These are phyloP conservation scores for Propithecus perrieri DNA, from an alignment of 2,797 vertebrate genomes.

Conservation along the genomic window DNA sequence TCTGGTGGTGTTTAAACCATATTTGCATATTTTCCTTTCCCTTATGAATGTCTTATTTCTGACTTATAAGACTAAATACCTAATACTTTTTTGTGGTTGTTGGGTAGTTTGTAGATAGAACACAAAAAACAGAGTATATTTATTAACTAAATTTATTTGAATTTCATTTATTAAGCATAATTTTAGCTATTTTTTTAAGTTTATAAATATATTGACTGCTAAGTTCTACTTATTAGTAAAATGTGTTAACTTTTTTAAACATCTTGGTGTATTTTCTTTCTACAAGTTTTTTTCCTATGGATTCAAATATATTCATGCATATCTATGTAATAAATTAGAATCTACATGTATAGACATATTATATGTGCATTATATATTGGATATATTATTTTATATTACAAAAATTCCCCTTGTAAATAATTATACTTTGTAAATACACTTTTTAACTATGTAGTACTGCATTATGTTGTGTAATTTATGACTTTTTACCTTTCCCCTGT, in stretches of 20 bases:
- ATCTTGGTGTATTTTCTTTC: slow-evolving; percentile 35
- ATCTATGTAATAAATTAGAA: background rate
- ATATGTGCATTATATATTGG: background rate
- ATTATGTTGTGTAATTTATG: background rate
- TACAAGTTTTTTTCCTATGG: background rate
- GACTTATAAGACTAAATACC: slow-evolving; percentile 44
- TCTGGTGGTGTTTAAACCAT: slow-evolving; percentile 54
- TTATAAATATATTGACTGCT: slow-evolving; percentile 30
- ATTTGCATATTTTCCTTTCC: slow-evolving; percentile 70
- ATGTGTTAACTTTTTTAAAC: background rate
- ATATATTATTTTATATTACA: background rate
- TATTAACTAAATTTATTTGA: slow-evolving; percentile 48
- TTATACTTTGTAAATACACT: slow-evolving; percentile 26
- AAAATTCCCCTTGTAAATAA: slow-evolving; percentile 40
- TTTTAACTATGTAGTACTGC: background rate
- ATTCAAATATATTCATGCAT: background rate
- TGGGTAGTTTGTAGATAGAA: slow-evolving; percentile 43
- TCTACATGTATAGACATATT: background rate
- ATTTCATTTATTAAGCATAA: slow-evolving; percentile 40
- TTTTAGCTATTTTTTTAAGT: slow-evolving; percentile 53
- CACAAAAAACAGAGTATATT: background rate
- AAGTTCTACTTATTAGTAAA: slow-evolving; percentile 51
- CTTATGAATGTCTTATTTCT: slow-evolving; percentile 67
- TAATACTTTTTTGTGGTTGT: slow-evolving; percentile 61
- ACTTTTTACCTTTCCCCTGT: slow-evolving; percentile 13